Evolutionary conservation across 2,888 invertebrate genomes (phyloP).

Genomic region (Caenorhabditis afra): DNA sequence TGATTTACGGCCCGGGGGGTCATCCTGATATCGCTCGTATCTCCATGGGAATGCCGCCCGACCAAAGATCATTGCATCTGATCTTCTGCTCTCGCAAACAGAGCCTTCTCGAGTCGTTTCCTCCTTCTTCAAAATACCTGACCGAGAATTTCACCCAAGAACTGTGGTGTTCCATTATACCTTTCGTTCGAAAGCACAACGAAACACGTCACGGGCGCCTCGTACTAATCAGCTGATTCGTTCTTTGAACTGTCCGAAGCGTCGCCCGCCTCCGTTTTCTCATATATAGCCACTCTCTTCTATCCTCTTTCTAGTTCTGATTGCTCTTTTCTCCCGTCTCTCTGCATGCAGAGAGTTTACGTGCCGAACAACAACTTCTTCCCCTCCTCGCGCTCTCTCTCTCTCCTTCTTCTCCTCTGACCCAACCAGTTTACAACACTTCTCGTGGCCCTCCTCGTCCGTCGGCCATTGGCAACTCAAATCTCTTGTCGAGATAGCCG

Average conservation of each 20-base stretch:
- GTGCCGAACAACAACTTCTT: constrained; percentile 43
- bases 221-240: not conserved
- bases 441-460: constrained; percentile 7
- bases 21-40: constrained; percentile 16
- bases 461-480: constrained; percentile 23
- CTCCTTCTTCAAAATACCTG: too few relatives aligned
- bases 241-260: constrained; percentile 19
- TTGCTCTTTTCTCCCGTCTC: not conserved
- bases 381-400: constrained; percentile 2
- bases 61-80: constrained; percentile 1
- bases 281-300: constrained; percentile 2
- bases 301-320: not conserved
- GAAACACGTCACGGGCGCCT: constrained; percentile 11
- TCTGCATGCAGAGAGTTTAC: constrained; percentile 26
- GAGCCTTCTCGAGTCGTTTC: too few relatives aligned
- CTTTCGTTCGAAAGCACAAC: not conserved
- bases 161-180: not conserved
- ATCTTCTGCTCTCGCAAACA: constrained; percentile 11
- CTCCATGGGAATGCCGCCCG: constrained; percentile 5
- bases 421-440: constrained; percentile 26
- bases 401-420: constrained; percentile 18
- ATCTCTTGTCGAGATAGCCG: constrained; percentile 5
- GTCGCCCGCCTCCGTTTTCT: not conserved
- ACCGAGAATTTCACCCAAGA: too few relatives aligned
- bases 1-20: constrained; percentile 33